Base-by-base conservation (phyloP, 2,797 vertebrate species). In the Lates japonicus region DNA sequence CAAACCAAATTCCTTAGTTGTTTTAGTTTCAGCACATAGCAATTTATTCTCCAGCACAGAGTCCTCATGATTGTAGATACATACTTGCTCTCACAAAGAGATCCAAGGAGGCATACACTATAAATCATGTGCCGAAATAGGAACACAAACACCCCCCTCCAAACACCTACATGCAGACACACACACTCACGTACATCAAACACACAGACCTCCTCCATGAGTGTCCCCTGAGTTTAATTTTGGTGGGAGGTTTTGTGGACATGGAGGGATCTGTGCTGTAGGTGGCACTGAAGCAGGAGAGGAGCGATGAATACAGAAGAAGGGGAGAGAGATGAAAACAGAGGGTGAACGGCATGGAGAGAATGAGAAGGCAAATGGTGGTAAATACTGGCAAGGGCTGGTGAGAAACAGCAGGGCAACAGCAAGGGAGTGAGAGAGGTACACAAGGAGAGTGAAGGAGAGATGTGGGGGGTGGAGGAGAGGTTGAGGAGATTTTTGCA, bases 191-290 rank as follows among this genome's bases (percentile, higher is more conserved):
- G 78, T 22, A 78, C 42, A 83, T 61, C 71, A 75, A 78, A 76
- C 68, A 82, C 49, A 41, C 46, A 74, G 61, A 81, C 71, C 78
- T 90, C 85, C 77, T 78, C 82, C 84, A 81, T 44, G 4, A 58
- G 46, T 42, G 20, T 88, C 90, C 85, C 85, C 54, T 60, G 87
- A 81, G 90, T 81, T 89, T 88, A 81, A 87, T 88, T 88, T 88
- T 76, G 64, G 74, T 88, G 83, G 81, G 76, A 79, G 78, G 55
- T 80, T 73, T 74, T 73, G 68, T 74, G 71, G 83, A 78, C 71
- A 62, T 68, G 65, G 68, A 86, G 64, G 80, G 71, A 81, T 83
- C 62, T 69, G 58, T 61, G 59, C 74, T 55, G 86, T 91, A 83
- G 86, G 90, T 89, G 87, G 81, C 72, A 54, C 67, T 17, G 52